Conservation (phyloP, 2,888 invertebrate genomes). For the Athrips mouffetella region DNA sequence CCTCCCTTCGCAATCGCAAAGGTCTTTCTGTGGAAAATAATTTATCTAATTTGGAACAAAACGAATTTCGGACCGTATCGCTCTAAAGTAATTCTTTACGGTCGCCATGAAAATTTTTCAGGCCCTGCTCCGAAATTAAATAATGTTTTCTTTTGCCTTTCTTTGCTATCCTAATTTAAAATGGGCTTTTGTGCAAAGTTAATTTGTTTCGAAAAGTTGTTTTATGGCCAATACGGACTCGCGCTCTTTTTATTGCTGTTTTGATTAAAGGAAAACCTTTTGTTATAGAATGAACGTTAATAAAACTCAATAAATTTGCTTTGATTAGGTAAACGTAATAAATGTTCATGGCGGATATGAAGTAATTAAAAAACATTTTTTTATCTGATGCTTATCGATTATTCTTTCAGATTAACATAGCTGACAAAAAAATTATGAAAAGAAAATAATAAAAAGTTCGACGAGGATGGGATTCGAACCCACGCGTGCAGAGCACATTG, state of each 20-base stretch:
- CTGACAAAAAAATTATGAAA: not conserved
- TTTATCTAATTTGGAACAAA: constrained; percentile 71
- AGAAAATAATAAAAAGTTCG: constrained; percentile 40
- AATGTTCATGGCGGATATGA: not conserved
- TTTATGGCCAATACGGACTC: not conserved
- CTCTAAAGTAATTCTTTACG: constrained; percentile 29
- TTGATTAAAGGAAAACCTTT: not conserved
- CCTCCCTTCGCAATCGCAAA: constrained; percentile 58
- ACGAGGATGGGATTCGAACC: constrained; percentile 91
- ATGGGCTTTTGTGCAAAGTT: constrained; percentile 7
- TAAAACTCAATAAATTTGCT: not conserved
- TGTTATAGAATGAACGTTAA: not conserved
- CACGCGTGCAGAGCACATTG: constrained; percentile 91
- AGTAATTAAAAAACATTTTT: not conserved
- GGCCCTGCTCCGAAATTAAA: constrained; percentile 25
- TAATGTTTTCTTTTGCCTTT: constrained; percentile 25
- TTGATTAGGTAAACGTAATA: not conserved
- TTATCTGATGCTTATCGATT: not conserved
- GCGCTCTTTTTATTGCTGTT: not conserved
- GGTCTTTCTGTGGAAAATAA: constrained; percentile 62
- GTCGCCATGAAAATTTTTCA: constrained; percentile 23
- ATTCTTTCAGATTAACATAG: not conserved
- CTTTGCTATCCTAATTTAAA: constrained; percentile 9
- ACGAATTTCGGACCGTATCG: constrained; percentile 48
- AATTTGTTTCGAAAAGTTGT: constrained; percentile 4